phyloP scores from a whole-genome alignment of 1,140 invertebrate genomes.

The Drosophila gunungcola region DNA sequence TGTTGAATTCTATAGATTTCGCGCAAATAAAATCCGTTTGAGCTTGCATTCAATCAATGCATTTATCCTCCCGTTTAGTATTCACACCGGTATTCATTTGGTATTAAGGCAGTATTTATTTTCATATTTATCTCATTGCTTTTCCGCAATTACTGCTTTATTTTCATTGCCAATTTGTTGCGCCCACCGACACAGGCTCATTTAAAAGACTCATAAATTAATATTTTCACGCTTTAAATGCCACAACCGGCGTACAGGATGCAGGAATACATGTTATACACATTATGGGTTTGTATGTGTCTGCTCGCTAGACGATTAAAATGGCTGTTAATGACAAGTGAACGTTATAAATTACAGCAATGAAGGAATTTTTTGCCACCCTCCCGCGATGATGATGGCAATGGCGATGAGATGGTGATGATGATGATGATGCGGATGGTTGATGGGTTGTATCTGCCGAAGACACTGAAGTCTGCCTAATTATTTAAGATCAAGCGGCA shows the following conservation, averaged over 20 bases:
- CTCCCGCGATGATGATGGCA: conserved; percentile 6
- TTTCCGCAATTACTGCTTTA: conserved; percentile 49
- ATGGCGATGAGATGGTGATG: neutral
- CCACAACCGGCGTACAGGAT: conserved; percentile 27
- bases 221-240: conserved; percentile 82
- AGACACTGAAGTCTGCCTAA: conserved; percentile 74
- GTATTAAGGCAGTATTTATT: conserved; percentile 57
- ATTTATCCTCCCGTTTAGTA: conserved; percentile 44
- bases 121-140: conserved; percentile 52
- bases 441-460: conserved; percentile 55
- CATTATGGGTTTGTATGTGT: conserved; percentile 21
- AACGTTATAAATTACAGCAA: conserved; percentile 82
- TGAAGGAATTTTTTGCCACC: conserved; percentile 66
- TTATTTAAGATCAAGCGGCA: conserved; percentile 75
- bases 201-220: conserved; percentile 77
- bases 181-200: conserved; percentile 21
- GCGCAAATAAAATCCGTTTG: conserved; percentile 19
- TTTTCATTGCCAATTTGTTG: conserved; percentile 61
- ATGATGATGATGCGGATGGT: conserved; percentile 10
- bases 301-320: conserved; percentile 70
- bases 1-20: conserved; percentile 8
- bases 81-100: conserved; percentile 56
- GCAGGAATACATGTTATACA: conserved; percentile 20
- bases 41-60: conserved; percentile 27
- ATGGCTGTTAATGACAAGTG: conserved; percentile 82